Percentiles rank a stretch among this genome's conserved stretches.
These are phyloP conservation scores for Lota lota DNA, from an alignment of 2,113 vertebrate genomes.

Conservation along the genomic window DNA sequence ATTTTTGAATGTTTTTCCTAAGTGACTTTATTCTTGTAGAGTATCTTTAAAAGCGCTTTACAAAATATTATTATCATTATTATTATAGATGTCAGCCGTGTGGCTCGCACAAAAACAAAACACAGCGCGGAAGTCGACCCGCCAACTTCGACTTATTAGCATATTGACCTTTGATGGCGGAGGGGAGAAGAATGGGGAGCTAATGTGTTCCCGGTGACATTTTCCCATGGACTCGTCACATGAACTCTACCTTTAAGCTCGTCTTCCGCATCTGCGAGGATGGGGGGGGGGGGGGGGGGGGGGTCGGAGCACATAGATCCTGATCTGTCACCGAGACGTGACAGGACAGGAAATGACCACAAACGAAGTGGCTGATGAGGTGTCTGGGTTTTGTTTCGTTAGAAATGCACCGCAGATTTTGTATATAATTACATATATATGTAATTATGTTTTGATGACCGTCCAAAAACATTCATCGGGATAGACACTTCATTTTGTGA, in stretches of 20 bases:
- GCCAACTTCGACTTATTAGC: conserved; percentile 30
- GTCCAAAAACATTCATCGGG: too few relatives aligned
- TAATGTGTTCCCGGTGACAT: conserved; percentile 43
- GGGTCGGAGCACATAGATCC: conserved; percentile 40
- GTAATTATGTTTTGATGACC: not conserved
- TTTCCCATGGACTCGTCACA: conserved; percentile 44
- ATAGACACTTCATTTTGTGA: too few relatives aligned
- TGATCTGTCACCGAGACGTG: conserved; percentile 35
- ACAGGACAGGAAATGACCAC: conserved; percentile 32
- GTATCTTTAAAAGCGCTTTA: too few relatives aligned
- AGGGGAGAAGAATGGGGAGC: conserved; percentile 29
- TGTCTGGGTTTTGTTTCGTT: too few relatives aligned
- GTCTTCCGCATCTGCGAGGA: conserved; percentile 40
- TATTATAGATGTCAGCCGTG: conserved; percentile 26
- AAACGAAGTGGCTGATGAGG: conserved; percentile 5
- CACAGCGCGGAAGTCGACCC: too few relatives aligned
- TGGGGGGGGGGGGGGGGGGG: conserved; percentile 1
- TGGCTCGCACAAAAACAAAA: not conserved
- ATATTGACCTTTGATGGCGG: conserved; percentile 51
- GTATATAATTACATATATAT: not conserved
- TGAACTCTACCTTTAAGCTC: conserved; percentile 34
- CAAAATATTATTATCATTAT: not conserved
- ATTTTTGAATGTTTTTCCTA: too few relatives aligned
- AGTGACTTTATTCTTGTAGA: too few relatives aligned
- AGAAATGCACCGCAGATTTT: too few relatives aligned